Conservation (phyloP, 2,888 invertebrate genomes). For the Oxyteleia sp. region DNA sequence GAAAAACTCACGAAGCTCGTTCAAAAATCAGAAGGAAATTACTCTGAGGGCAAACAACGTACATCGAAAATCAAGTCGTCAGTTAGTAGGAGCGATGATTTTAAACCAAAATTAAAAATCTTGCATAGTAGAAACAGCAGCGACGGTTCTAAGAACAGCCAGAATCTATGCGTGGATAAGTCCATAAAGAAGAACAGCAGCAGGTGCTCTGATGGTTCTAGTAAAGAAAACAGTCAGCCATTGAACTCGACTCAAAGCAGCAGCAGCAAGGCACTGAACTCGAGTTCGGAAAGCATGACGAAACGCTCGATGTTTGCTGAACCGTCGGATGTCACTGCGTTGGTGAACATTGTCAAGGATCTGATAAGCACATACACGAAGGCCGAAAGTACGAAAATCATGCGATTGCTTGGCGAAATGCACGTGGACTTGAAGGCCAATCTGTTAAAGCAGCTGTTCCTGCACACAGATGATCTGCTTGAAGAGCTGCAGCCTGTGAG, state of each 20-base stretch:
- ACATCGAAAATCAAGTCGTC: conserved; percentile 13
- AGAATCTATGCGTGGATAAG: conserved; percentile 39
- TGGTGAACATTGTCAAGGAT: conserved; percentile 83
- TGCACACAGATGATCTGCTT: conserved; percentile 81
- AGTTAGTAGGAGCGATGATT: conserved; percentile 2
- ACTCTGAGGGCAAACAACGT: conserved; percentile 29
- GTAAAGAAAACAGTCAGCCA: conserved; percentile 83
- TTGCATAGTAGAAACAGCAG: conserved; percentile 53
- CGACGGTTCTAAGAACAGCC: conserved; percentile 16
- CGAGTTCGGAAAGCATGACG: conserved; percentile 46
- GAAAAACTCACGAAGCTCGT: neutral
- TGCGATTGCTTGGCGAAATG: conserved; percentile 81
- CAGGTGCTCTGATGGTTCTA: conserved; percentile 78
- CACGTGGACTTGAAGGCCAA: conserved; percentile 83
- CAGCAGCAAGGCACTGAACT: too few species aligned
- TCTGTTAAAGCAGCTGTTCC: conserved; percentile 81
- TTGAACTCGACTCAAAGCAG: conserved; percentile 63
- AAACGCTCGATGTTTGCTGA: conserved; percentile 77
- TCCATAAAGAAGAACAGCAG: conserved; percentile 72
- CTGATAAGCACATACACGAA: conserved; percentile 82
- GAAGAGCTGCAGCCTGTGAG: conserved; percentile 78
- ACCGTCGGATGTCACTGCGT: conserved; percentile 78
- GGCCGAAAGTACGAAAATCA: conserved; percentile 82
- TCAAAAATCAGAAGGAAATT: conserved; percentile 8
- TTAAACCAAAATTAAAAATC: conserved; percentile 64